These are phyloP conservation scores for Ranitomeya variabilis DNA, from an alignment of 2,113 vertebrate species.

Conservation along the genomic window DNA sequence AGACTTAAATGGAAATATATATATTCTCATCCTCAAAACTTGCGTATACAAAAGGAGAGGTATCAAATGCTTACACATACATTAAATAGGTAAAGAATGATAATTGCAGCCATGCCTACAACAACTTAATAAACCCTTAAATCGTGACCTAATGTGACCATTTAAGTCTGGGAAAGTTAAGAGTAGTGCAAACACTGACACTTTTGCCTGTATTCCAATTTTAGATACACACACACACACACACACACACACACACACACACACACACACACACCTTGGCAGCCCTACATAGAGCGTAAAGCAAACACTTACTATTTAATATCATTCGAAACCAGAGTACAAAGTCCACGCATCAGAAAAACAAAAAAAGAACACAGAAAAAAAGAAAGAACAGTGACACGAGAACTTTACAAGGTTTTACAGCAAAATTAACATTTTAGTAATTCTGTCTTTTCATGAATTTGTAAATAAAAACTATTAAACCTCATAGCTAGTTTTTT, in stretches of 20 bases:
- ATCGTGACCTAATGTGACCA: constrained; percentile 18
- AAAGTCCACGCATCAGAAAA: neutral
- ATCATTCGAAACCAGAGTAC: neutral
- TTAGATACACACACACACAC: constrained; percentile 1
- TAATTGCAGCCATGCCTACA: neutral
- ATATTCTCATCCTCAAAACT: no score
- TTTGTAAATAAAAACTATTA: neutral
- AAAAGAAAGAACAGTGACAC: neutral
- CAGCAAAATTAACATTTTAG: neutral
- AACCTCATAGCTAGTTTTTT: no score
- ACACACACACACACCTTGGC: neutral
- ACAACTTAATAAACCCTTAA: neutral
- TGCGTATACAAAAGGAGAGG: no score
- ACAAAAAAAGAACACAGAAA: neutral
- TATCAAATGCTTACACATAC: no score
- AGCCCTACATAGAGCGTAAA: constrained; percentile 9
- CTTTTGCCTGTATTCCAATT: constrained; percentile 20
- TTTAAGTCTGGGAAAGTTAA: constrained; percentile 1
- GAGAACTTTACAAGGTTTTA: neutral
- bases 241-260: neutral
- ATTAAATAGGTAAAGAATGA: neutral
- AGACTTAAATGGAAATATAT: no score
- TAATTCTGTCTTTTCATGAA: neutral
- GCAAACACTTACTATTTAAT: constrained; percentile 25
- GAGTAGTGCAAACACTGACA: constrained; percentile 20